Conservation (phyloP, 2,888 invertebrate genomes). For the Drosophila mettleri region DNA sequence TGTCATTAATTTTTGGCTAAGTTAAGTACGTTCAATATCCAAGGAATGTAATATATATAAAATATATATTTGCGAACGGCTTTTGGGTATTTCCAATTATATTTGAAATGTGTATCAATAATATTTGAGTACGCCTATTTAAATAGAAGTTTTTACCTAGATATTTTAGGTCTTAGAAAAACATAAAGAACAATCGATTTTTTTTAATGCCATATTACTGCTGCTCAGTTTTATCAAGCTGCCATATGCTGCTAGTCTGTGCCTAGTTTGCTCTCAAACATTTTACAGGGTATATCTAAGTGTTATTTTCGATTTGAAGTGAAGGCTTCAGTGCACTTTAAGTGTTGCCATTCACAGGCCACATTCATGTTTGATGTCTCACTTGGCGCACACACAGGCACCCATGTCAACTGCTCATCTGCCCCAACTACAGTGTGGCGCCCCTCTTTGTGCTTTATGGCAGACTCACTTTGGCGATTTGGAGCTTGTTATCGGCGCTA, state of each 20-base stretch:
- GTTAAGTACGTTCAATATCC: no score
- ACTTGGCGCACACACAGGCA: constrained; percentile 36
- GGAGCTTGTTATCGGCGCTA: constrained; percentile 52
- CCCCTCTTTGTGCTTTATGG: constrained; percentile 19
- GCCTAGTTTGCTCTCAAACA: background rate
- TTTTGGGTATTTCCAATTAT: no score
- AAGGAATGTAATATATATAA: no score
- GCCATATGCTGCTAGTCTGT: background rate
- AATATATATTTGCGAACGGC: no score
- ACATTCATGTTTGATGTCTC: constrained; percentile 66
- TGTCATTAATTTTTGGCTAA: no score
- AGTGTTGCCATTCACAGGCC: constrained; percentile 41
- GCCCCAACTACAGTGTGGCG: constrained; percentile 2
- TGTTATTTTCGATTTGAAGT: background rate
- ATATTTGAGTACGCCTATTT: no score
- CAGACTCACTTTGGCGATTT: constrained; percentile 21
- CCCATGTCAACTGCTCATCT: constrained; percentile 29
- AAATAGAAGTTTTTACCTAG: no score
- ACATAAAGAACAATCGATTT: no score
- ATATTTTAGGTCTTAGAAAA: no score
- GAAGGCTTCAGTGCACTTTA: constrained; percentile 17
- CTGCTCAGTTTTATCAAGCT: no score
- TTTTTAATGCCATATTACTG: no score
- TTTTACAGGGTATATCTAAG: constrained; percentile 5
- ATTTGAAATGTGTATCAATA: no score